A percentile compares a stretch with the other conserved stretches of the same genome.
phyloP scores from a whole-genome alignment of 2,113 vertebrate species.

The Speoplatyrhinus poulsoni region DNA sequence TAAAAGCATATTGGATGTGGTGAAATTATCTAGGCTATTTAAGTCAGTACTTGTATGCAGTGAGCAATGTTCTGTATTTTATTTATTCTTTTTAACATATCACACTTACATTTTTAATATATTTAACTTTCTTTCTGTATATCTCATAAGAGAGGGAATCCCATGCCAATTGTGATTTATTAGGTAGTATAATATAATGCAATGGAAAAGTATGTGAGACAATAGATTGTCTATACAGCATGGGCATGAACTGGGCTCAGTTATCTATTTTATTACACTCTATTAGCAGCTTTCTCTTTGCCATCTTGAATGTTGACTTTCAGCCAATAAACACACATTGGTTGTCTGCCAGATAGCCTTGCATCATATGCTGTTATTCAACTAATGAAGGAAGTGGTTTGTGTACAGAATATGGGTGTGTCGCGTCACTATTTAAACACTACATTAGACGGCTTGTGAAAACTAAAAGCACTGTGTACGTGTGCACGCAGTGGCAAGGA shows the following conservation, averaged over 20 bases:
- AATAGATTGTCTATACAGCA: no score
- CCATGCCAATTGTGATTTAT: no score
- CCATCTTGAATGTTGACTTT: conserved; percentile 15
- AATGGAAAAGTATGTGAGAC: no score
- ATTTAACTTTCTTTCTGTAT: no score
- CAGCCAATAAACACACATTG: not conserved
- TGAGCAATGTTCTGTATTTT: no score
- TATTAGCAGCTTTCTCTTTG: not conserved
- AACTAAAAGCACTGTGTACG: conserved; percentile 13
- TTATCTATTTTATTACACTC: no score
- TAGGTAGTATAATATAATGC: no score
- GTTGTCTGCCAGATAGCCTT: conserved; percentile 13
- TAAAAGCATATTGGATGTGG: not conserved
- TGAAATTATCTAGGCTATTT: not conserved
- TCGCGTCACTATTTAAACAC: conserved; percentile 57
- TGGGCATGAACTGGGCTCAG: no score
- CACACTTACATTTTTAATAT: no score
- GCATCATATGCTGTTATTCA: conserved; percentile 37
- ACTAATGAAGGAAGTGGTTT: conserved; percentile 68
- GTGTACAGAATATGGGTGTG: conserved; percentile 71
- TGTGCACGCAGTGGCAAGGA: not conserved
- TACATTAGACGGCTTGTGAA: conserved; percentile 28
- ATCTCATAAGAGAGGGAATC: no score
- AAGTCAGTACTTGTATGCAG: no score
- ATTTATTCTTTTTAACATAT: no score